Evolutionary conservation across 2,888 invertebrate species (phyloP).

Genomic region (Cantharis nigra): DNA sequence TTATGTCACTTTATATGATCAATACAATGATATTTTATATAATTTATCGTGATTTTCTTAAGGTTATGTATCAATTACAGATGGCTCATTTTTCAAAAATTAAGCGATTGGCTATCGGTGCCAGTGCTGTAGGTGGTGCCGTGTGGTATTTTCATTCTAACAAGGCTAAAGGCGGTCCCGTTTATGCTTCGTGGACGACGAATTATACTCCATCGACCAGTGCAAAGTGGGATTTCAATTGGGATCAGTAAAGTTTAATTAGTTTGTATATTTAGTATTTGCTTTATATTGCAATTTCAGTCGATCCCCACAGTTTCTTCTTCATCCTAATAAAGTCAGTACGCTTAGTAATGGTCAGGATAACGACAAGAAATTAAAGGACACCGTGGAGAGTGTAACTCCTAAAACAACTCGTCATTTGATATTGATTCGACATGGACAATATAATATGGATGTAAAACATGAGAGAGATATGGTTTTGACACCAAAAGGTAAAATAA

Average conservation of each 20-base stretch:
- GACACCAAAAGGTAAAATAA: conserved; percentile 73
- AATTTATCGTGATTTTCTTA: neutral
- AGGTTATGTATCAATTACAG: conserved; percentile 24
- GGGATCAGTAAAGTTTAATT: conserved; percentile 75
- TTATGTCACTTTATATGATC: neutral
- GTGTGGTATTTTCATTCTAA: conserved; percentile 62
- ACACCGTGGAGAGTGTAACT: conserved; percentile 66
- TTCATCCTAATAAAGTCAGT: conserved; percentile 61
- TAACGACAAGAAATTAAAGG: conserved; percentile 71
- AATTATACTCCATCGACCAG: conserved; percentile 64
- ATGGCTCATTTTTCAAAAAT: conserved; percentile 65
- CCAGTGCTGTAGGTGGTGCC: conserved; percentile 70
- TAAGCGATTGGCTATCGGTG: conserved; percentile 62
- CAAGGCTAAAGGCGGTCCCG: conserved; percentile 54
- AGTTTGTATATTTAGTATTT: neutral
- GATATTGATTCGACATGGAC: conserved; percentile 92
- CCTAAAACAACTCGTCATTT: conserved; percentile 76
- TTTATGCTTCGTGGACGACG: conserved; percentile 72
- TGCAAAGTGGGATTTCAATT: conserved; percentile 83
- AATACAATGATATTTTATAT: neutral
- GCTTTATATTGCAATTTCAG: conserved; percentile 53
- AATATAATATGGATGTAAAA: conserved; percentile 78
- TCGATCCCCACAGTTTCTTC: conserved; percentile 73
- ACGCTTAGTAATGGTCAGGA: conserved; percentile 55
- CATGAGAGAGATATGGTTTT: conserved; percentile 75